Conservation (phyloP, 23 tunicate species). For the Halocynthia roretzi region DNA sequence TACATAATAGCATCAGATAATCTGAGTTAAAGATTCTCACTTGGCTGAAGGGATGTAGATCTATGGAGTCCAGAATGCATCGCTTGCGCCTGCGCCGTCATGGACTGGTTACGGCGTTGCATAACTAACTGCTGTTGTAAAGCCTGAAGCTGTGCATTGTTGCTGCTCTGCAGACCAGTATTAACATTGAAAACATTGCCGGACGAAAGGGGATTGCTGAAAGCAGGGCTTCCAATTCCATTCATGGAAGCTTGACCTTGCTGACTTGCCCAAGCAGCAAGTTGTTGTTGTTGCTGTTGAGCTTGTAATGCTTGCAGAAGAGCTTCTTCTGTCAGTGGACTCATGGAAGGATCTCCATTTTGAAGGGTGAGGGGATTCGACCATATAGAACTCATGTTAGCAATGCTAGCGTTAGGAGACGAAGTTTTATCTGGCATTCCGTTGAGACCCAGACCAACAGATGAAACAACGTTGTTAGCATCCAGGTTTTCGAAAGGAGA, state of each 20-base stretch:
- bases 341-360: neutral
- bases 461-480: neutral
- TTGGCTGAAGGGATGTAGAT: slow-evolving; percentile 82
- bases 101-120: slow-evolving; percentile 38
- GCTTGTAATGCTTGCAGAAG: slow-evolving; percentile 52
- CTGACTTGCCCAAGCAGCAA: slow-evolving; percentile 24
- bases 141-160: slow-evolving; percentile 55
- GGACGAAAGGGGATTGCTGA: slow-evolving; percentile 30
- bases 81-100: slow-evolving; percentile 21
- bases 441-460: slow-evolving; percentile 9
- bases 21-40: neutral
- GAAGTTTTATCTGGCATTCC: slow-evolving; percentile 11
- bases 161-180: slow-evolving; percentile 26
- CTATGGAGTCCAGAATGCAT: slow-evolving; percentile 33
- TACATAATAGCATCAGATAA: too few species aligned
- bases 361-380: slow-evolving; percentile 6
- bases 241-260: neutral
- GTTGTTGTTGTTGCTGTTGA: slow-evolving; percentile 58
- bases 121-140: slow-evolving; percentile 70
- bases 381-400: slow-evolving; percentile 26
- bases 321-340: slow-evolving; percentile 30
- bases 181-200: slow-evolving; percentile 28
- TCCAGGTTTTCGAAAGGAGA: neutral
- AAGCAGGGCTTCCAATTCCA: neutral
- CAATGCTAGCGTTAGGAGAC: neutral